Percentiles rank a stretch among this genome's conserved stretches.
These are phyloP conservation scores for Nemoura dubitans DNA, from an alignment of 2,888 invertebrate genomes.

Conservation along the genomic window DNA sequence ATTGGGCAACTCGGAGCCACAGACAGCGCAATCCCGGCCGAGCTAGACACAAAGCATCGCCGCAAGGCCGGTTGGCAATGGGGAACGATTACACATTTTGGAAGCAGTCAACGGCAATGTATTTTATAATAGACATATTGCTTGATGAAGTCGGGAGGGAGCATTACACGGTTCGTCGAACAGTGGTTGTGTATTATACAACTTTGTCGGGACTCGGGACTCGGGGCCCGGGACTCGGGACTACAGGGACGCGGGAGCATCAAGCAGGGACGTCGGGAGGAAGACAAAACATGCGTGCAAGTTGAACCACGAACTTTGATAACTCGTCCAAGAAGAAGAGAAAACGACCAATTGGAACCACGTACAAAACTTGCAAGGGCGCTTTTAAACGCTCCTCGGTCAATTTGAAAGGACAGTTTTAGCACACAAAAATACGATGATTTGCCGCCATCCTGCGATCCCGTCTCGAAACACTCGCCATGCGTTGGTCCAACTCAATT, in stretches of 20 bases:
- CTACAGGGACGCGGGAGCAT: too few relatives aligned
- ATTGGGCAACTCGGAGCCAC: neutral
- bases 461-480: neutral
- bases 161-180: slow-evolving; percentile 4
- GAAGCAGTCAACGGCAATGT: slow-evolving; percentile 13
- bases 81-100: slow-evolving; percentile 28
- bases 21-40: neutral
- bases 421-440: neutral
- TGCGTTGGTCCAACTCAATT: neutral
- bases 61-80: neutral
- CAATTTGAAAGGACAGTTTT: neutral
- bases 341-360: neutral
- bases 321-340: neutral
- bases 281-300: neutral
- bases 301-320: neutral
- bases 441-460: neutral
- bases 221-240: too few relatives aligned
- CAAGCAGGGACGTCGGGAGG: neutral
- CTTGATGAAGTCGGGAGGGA: slow-evolving; percentile 29
- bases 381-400: neutral
- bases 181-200: neutral
- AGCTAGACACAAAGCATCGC: slow-evolving; percentile 13
- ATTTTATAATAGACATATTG: slow-evolving; percentile 39
- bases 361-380: neutral
- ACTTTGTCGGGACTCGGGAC: neutral